These are phyloP conservation scores for Cyclargus thomasi DNA, from an alignment of 1,140 invertebrate species.

Conservation along the genomic window DNA sequence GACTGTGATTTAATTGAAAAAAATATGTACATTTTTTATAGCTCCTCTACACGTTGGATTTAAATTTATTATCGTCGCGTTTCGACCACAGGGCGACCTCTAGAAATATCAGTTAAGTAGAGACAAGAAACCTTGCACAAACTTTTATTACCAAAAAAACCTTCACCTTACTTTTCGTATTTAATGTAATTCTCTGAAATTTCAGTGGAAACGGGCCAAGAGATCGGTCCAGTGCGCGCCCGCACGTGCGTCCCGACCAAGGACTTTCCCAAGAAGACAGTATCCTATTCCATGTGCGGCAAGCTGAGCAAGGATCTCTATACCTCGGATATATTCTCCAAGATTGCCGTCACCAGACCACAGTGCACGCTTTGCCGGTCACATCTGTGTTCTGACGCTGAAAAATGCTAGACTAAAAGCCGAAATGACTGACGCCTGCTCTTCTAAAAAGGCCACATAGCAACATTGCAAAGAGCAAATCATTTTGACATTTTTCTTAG, in stretches of 20 bases:
- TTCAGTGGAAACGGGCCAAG: slow-evolving; percentile 62
- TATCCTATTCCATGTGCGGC: slow-evolving; percentile 64
- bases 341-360: slow-evolving; percentile 53
- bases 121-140: too few species aligned
- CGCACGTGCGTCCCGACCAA: slow-evolving; percentile 66
- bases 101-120: too few species aligned
- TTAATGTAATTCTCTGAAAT: slow-evolving; percentile 17
- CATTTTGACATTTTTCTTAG: too few species aligned
- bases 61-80: too few species aligned
- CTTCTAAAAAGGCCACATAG: too few species aligned
- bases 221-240: slow-evolving; percentile 62
- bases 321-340: slow-evolving; percentile 62
- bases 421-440: too few species aligned
- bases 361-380: slow-evolving; percentile 62
- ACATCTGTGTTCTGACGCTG: slow-evolving; percentile 56
- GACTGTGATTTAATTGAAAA: too few species aligned
- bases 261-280: slow-evolving; percentile 63
- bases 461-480: too few species aligned
- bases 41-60: too few species aligned
- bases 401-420: slow-evolving; percentile 42
- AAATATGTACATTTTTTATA: too few species aligned
- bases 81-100: too few species aligned
- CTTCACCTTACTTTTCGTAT: background rate
- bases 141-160: background rate
- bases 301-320: slow-evolving; percentile 66